Percentiles rank a stretch among this genome's conserved stretches.
Conservation (phyloP, 2,888 invertebrate species). For the Corbicula japonica region DNA sequence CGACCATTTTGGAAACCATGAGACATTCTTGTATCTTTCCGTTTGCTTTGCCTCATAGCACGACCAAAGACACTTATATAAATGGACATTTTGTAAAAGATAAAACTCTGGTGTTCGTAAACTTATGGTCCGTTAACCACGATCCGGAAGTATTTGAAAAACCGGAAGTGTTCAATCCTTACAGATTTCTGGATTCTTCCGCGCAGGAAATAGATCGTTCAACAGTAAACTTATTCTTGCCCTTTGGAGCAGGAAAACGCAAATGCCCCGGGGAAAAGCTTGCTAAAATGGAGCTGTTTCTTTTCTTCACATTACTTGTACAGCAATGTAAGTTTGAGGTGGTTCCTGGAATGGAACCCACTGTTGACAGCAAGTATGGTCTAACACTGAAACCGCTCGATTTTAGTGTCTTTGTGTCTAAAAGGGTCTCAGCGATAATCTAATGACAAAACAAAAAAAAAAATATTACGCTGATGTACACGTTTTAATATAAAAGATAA, state of each 20-base stretch:
- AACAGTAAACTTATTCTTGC: constrained; percentile 73
- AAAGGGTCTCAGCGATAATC: no score
- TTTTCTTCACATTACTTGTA: constrained; percentile 79
- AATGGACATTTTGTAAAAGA: constrained; percentile 72
- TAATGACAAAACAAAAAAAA: no score
- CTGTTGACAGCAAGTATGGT: constrained; percentile 78
- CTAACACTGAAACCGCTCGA: constrained; percentile 76
- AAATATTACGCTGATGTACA: no score
- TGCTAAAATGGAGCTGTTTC: constrained; percentile 79
- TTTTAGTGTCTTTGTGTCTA: constrained; percentile 68
- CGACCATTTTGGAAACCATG: constrained; percentile 77
- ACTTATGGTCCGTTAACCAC: constrained; percentile 80
- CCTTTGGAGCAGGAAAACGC: constrained; percentile 80
- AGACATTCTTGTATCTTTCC: constrained; percentile 81
- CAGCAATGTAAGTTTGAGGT: constrained; percentile 74
- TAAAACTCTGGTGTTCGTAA: constrained; percentile 79
- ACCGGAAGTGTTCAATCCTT: constrained; percentile 79
- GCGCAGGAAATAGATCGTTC: constrained; percentile 64
- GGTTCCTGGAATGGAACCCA: constrained; percentile 63
- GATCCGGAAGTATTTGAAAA: constrained; percentile 77
- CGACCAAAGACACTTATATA: constrained; percentile 74
- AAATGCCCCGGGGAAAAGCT: constrained; percentile 82
- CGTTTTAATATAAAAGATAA: no score
- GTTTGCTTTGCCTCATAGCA: constrained; percentile 82
- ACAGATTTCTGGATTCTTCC: constrained; percentile 72